Conservation (phyloP, 2,113 vertebrate genomes). For the Actenoides lindsayi region DNA sequence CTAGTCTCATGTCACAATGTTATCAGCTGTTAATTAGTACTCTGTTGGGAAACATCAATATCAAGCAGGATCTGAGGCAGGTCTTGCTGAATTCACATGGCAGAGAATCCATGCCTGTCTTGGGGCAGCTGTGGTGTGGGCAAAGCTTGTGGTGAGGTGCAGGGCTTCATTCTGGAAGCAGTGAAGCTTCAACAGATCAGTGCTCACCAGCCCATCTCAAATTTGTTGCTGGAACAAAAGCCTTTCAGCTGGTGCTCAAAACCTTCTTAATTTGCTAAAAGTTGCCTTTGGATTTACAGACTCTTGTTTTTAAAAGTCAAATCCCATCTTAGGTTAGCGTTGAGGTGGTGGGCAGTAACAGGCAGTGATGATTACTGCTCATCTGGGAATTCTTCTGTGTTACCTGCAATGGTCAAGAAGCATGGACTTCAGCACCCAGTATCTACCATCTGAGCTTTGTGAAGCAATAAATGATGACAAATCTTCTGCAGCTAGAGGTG, state of each 20-base stretch:
- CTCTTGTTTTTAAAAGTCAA: background rate
- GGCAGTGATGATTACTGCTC: rapidly evolving
- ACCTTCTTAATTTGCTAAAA: background rate
- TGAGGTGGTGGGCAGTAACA: background rate
- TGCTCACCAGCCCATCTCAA: background rate
- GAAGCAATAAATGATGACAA: background rate
- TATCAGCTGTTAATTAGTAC: background rate
- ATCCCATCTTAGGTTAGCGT: background rate
- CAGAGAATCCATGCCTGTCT: background rate
- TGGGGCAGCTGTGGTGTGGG: rapidly evolving
- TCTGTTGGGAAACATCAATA: background rate
- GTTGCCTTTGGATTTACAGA: background rate
- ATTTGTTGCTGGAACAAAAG: background rate
- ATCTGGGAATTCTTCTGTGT: too few species aligned
- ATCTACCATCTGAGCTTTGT: background rate
- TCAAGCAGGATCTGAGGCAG: background rate
- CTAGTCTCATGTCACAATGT: background rate
- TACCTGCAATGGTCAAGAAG: rapidly evolving
- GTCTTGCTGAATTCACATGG: background rate
- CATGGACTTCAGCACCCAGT: rapidly evolving
- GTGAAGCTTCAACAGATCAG: background rate
- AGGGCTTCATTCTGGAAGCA: background rate
- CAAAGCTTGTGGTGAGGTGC: background rate
- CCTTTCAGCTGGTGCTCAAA: background rate
- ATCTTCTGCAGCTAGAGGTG: background rate